phyloP scores from a whole-genome alignment of 2,113 vertebrate species.

The Chrysemys picta region DNA sequence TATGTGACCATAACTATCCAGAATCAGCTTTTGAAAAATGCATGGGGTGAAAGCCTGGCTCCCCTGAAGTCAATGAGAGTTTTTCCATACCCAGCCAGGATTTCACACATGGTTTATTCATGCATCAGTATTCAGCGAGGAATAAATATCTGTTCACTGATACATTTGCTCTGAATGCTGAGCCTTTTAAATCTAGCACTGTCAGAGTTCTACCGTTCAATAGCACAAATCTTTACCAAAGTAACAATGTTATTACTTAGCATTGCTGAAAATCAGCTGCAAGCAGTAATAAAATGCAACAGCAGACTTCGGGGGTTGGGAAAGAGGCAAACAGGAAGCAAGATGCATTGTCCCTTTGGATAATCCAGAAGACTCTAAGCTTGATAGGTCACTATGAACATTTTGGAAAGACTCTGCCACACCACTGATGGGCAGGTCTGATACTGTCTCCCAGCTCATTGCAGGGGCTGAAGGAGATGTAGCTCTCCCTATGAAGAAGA shows the following conservation, averaged over 20 bases:
- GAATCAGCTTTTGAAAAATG: neutral
- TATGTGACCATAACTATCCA: neutral
- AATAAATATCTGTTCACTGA: conserved; percentile 13
- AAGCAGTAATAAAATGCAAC: neutral
- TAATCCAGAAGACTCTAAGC: neutral
- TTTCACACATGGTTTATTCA: neutral
- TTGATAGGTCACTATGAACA: neutral
- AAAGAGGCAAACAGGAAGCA: conserved; percentile 10
- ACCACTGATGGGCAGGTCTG: neutral
- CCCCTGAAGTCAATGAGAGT: neutral
- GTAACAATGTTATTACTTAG: neutral
- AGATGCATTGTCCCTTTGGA: neutral
- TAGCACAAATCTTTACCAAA: neutral
- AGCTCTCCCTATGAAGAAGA: neutral
- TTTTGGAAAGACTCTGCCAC: neutral
- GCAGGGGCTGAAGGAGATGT: neutral
- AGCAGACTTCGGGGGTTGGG: neutral
- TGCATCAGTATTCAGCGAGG: neutral
- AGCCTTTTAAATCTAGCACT: conserved; percentile 15
- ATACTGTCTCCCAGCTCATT: neutral
- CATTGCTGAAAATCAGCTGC: neutral
- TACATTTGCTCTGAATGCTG: neutral
- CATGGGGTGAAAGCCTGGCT: neutral
- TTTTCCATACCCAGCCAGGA: neutral
- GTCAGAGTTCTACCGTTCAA: conserved; percentile 7